These are phyloP conservation scores for Archilochus colubris DNA, from an alignment of 2,113 vertebrate genomes.

Conservation along the genomic window DNA sequence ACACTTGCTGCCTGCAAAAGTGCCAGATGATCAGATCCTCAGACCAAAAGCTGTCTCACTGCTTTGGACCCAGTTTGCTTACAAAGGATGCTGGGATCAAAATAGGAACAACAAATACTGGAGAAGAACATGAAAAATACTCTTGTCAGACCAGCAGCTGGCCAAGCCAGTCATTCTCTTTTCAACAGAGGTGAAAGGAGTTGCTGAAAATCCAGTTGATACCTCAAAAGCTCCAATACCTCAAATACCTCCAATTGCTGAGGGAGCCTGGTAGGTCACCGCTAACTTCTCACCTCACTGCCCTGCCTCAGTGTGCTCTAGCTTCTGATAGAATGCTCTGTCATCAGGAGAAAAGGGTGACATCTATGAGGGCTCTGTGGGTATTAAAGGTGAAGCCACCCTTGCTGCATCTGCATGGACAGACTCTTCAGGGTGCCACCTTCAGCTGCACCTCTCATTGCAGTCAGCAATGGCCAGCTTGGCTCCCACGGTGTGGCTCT, in stretches of 20 bases:
- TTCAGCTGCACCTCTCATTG: background rate
- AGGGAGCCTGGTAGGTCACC: background rate
- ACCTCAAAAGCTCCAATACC: background rate
- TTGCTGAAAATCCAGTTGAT: background rate
- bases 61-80: background rate
- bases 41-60: background rate
- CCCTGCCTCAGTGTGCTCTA: background rate
- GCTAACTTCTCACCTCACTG: background rate
- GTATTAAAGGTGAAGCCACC: background rate
- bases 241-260: too few species aligned
- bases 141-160: background rate
- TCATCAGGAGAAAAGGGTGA: background rate
- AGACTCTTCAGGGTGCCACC: background rate
- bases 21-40: background rate
- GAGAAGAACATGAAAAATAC: background rate
- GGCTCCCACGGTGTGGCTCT: accelerated
- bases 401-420: background rate
- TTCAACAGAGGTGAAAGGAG: background rate
- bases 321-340: background rate
- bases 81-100: background rate
- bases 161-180: background rate
- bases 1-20: background rate
- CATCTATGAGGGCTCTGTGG: background rate
- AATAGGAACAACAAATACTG: background rate
- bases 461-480: background rate